Conservation (phyloP, 2,888 invertebrate species). For the Octodonta nipae region DNA sequence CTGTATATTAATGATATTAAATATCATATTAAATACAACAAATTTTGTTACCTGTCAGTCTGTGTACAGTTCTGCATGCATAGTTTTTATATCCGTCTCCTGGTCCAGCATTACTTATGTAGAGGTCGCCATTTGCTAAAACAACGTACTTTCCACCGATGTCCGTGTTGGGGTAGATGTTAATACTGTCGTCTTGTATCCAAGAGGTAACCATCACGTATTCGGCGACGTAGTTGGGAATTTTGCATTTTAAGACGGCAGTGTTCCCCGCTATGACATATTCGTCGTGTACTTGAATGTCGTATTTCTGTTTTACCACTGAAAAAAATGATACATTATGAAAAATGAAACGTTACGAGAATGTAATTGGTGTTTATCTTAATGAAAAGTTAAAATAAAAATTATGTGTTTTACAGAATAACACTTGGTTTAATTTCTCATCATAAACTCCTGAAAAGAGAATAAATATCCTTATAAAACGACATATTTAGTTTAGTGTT, state of each 20-base stretch:
- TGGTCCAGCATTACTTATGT: constrained; percentile 66
- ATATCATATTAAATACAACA: too few species aligned
- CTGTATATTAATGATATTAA: too few species aligned
- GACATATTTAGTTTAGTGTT: too few species aligned
- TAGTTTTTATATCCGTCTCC: constrained; percentile 68
- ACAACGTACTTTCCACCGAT: constrained; percentile 64
- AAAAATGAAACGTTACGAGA: neutral
- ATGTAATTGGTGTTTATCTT: constrained; percentile 4
- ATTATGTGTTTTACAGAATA: neutral
- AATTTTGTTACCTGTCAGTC: constrained; percentile 58
- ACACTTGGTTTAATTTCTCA: neutral
- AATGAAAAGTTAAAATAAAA: neutral
- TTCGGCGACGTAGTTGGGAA: constrained; percentile 77
- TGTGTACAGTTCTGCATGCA: constrained; percentile 69
- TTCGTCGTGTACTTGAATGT: constrained; percentile 80
- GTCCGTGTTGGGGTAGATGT: constrained; percentile 63
- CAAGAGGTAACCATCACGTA: constrained; percentile 81
- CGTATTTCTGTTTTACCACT: constrained; percentile 77
- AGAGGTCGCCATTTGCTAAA: constrained; percentile 68
- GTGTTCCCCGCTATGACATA: constrained; percentile 85
- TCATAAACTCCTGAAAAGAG: neutral
- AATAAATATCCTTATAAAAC: too few species aligned
- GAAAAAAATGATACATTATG: constrained; percentile 19
- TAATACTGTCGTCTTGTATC: constrained; percentile 71
- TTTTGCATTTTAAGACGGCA: constrained; percentile 77